Evolutionary conservation across 2,113 vertebrate genomes (phyloP), one percentile per base, ranked within the genome.

Genomic region (Aphyosemion australe): DNA sequence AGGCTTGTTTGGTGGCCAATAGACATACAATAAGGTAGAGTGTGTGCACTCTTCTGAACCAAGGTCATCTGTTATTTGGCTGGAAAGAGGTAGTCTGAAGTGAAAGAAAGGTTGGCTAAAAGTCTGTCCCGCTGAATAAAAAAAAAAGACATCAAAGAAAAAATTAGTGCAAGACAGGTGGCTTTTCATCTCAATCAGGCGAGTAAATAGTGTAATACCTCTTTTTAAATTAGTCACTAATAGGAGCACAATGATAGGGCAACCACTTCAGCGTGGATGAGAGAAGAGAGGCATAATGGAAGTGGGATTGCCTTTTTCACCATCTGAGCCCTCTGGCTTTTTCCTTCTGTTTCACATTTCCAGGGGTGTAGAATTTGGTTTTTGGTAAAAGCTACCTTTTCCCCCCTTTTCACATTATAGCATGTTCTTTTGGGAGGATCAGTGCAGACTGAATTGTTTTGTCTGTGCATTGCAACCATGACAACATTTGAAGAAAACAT

Each of bases 171-270:
- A 53, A 71, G 76, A 72, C 66, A 72, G 84, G 81, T n/a, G 68
- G 61, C 70, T 86, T 74, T 76, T 80, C 70, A 64, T 85, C 66
- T 84, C 80, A 80, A 87, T 87, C 87, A 82, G 66, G 72, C 62
- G 71, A 43, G 82, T 90, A 90, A 90, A 88, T 82, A 81, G 82
- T 77, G 83, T 82, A 73, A 84, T 69, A 84, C 79, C 79, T 79
- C 58, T 70, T 82, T 86, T 87, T 76, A 85, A 88, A 92, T 90
- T 61, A 87, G 69, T 74, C 66, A 64, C 87, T 88, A 88, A 88
- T 87, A 83, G 80, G 58, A 71, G 65, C 78, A 79, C 82, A 82
- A 74, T 74, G 69, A 80, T 75, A 81, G 75, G 74, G 82, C 54
- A 69, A 61, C 42, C 74, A 57, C 83, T 76, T 84, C 76, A 71